These are phyloP conservation scores for Chrysomallon squamiferum DNA, from an alignment of 1,140 invertebrate genomes.

Conservation along the genomic window DNA sequence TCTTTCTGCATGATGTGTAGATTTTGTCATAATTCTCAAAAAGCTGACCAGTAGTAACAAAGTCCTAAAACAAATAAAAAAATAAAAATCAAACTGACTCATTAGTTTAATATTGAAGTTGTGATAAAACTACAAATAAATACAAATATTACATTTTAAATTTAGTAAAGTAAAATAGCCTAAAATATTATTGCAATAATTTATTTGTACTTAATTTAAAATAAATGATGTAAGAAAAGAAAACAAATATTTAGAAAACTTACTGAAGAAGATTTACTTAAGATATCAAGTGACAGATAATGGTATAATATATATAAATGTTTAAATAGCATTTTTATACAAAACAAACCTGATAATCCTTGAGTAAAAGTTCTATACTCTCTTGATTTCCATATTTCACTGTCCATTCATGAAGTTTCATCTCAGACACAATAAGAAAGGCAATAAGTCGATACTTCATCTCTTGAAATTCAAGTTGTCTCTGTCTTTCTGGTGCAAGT, in stretches of 20 bases:
- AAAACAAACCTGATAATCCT: slow-evolving; percentile 74
- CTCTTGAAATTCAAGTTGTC: slow-evolving; percentile 54
- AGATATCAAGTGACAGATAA: too few relatives aligned
- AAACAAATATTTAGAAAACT: too few relatives aligned
- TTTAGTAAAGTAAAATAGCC: too few relatives aligned
- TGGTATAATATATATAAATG: too few relatives aligned
- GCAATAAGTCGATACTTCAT: slow-evolving; percentile 68
- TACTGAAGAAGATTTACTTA: too few relatives aligned
- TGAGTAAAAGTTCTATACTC: slow-evolving; percentile 81
- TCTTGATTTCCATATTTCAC: slow-evolving; percentile 86
- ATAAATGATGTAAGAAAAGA: too few relatives aligned
- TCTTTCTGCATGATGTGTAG: slow-evolving; percentile 88
- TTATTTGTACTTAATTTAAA: too few relatives aligned
- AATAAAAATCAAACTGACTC: neutral
- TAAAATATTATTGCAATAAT: too few relatives aligned
- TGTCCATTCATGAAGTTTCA: slow-evolving; percentile 86
- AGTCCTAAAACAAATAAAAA: slow-evolving; percentile 36
- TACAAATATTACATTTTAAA: too few relatives aligned
- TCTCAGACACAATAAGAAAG: slow-evolving; percentile 87
- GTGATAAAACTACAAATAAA: too few relatives aligned
- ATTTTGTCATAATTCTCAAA: slow-evolving; percentile 95
- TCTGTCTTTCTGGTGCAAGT: slow-evolving; percentile 36
- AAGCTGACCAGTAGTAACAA: slow-evolving; percentile 86
- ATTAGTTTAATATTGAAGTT: too few relatives aligned
- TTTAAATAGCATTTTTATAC: too few relatives aligned